phyloP scores from a whole-genome alignment of 2,113 vertebrate genomes.

The Pelodiscus sinensis region DNA sequence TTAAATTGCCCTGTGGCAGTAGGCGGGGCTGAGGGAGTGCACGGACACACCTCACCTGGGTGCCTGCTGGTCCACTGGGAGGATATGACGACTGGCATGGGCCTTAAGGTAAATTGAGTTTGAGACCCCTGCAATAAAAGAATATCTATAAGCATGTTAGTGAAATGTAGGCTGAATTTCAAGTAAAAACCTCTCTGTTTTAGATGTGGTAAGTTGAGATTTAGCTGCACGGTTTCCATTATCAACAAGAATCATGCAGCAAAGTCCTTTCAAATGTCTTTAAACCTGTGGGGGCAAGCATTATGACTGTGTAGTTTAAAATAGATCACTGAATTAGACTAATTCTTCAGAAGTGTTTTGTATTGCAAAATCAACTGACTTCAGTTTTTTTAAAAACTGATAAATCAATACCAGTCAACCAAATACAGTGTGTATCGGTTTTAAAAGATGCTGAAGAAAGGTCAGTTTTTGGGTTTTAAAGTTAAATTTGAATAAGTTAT shows the following conservation, averaged over 20 bases:
- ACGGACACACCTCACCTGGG: too few relatives aligned
- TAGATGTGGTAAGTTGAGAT: neutral
- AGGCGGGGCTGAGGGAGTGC: too few relatives aligned
- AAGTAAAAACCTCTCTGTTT: neutral
- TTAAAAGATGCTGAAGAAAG: neutral
- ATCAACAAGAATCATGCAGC: neutral
- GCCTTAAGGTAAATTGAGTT: too few relatives aligned
- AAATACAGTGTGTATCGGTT: slow-evolving; percentile 12
- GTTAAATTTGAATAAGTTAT: neutral
- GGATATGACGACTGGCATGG: too few relatives aligned
- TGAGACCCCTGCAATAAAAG: neutral
- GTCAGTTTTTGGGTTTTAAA: slow-evolving; percentile 3
- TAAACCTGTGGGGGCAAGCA: neutral
- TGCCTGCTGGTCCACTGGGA: too few relatives aligned
- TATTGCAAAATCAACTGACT: slow-evolving; percentile 1
- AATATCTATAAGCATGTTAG: neutral
- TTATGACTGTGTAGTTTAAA: neutral
- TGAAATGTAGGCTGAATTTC: neutral
- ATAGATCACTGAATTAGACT: neutral
- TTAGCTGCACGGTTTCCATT: neutral
- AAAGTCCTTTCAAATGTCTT: neutral
- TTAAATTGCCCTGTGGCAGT: too few relatives aligned
- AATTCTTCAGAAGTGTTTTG: neutral
- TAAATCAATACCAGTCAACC: neutral
- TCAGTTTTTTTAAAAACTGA: neutral